These are phyloP conservation scores for Drosophila sp. DNA, from an alignment of 1,140 invertebrate species.

Conservation along the genomic window DNA sequence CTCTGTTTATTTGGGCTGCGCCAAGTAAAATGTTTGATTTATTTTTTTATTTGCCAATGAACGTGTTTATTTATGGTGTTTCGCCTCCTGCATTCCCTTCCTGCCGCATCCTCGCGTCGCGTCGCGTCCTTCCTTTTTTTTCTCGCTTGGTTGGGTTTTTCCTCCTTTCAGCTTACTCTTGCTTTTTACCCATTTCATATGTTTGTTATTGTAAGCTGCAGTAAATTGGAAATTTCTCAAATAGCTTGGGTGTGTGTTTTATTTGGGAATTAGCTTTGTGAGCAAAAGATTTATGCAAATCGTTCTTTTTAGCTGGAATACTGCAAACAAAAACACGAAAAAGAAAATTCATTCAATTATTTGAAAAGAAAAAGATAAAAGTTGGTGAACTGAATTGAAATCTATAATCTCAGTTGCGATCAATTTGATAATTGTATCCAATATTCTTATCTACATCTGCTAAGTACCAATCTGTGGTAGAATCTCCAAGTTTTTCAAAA, in stretches of 20 bases:
- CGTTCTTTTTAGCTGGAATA: neutral
- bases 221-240: slow-evolving; percentile 60
- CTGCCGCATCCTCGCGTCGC: slow-evolving; percentile 13
- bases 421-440: neutral
- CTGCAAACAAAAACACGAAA: neutral
- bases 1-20: slow-evolving; percentile 48
- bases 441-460: neutral
- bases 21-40: slow-evolving; percentile 74
- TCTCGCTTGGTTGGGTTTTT: slow-evolving; percentile 20
- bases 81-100: slow-evolving; percentile 8
- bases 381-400: neutral
- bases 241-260: slow-evolving; percentile 56
- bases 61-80: slow-evolving; percentile 64
- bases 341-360: neutral
- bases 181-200: slow-evolving; percentile 36
- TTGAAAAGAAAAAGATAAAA: neutral
- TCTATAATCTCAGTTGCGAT: neutral
- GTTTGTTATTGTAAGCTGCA: slow-evolving; percentile 59
- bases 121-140: slow-evolving; percentile 3
- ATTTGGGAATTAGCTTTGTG: slow-evolving; percentile 59
- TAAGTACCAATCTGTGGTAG: neutral
- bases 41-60: slow-evolving; percentile 68
- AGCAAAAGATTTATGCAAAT: slow-evolving; percentile 55
- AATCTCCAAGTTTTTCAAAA: no score
- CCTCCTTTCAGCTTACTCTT: slow-evolving; percentile 26